Evolutionary conservation across 2,113 vertebrate genomes (phyloP).

Genomic region (Macrotus californicus): DNA sequence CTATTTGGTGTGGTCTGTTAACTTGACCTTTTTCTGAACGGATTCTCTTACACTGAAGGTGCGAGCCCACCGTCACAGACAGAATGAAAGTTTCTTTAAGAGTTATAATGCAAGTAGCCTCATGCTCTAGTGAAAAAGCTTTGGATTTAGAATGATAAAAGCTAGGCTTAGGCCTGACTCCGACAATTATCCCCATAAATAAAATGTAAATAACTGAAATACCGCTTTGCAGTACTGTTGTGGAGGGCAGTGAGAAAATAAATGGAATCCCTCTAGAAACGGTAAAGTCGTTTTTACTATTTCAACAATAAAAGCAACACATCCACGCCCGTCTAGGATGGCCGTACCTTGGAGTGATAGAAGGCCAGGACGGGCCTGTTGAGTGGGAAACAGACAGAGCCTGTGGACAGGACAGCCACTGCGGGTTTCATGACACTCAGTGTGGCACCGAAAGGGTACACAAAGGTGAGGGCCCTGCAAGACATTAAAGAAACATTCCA

Average conservation of each 20-base stretch:
- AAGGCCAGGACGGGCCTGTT: constrained; percentile 95
- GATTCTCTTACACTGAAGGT: too few species aligned
- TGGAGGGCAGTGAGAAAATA: not conserved
- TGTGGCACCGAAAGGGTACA: constrained; percentile 95
- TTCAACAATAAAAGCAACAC: not conserved
- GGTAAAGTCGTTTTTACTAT: not conserved
- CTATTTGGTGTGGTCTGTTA: not conserved
- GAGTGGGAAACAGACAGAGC: constrained; percentile 95
- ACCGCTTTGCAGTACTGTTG: not conserved
- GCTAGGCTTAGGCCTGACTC: not conserved
- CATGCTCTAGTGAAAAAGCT: not conserved
- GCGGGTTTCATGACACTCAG: constrained; percentile 95
- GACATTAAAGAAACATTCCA: constrained; percentile 28
- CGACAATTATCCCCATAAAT: not conserved
- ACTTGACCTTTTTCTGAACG: too few species aligned
- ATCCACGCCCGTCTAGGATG: not conserved
- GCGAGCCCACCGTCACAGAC: not conserved
- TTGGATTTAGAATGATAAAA: not conserved
- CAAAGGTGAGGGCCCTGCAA: constrained; percentile 91
- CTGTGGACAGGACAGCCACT: constrained; percentile 91
- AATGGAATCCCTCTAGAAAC: not conserved
- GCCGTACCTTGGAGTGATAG: constrained; percentile 87
- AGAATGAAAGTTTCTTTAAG: not conserved
- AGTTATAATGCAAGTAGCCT: not conserved
- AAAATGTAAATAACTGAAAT: not conserved